These are phyloP conservation scores for Plebejus argus DNA, from an alignment of 2,888 invertebrate species.

Conservation along the genomic window DNA sequence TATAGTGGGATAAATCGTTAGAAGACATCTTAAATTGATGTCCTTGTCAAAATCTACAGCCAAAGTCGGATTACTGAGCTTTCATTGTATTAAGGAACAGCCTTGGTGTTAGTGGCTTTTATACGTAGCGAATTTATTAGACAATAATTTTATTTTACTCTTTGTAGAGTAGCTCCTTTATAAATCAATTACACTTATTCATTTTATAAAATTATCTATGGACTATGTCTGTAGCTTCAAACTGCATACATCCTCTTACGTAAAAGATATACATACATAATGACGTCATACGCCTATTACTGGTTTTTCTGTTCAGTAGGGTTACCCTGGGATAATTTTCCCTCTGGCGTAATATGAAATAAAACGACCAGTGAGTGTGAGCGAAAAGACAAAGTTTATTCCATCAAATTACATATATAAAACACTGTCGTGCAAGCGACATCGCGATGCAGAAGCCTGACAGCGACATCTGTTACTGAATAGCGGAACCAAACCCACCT, in stretches of 20 bases:
- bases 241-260: neutral
- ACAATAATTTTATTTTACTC: neutral
- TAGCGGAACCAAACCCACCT: too few species aligned
- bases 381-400: too few species aligned
- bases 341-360: too few species aligned
- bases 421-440: too few species aligned
- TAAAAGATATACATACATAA: too few species aligned
- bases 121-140: neutral
- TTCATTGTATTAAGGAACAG: neutral
- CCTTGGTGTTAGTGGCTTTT: neutral
- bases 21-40: constrained; percentile 10
- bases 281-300: too few species aligned
- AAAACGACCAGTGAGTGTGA: too few species aligned
- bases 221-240: neutral
- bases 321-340: too few species aligned
- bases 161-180: neutral
- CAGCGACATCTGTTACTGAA: too few species aligned
- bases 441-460: too few species aligned
- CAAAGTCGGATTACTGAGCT: constrained; percentile 14
- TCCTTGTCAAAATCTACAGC: constrained; percentile 19
- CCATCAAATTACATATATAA: too few species aligned
- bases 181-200: neutral
- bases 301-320: too few species aligned
- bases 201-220: neutral
- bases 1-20: constrained; percentile 8